Conservation (phyloP, 2,113 vertebrate genomes). For the Anas platyrhynchos region DNA sequence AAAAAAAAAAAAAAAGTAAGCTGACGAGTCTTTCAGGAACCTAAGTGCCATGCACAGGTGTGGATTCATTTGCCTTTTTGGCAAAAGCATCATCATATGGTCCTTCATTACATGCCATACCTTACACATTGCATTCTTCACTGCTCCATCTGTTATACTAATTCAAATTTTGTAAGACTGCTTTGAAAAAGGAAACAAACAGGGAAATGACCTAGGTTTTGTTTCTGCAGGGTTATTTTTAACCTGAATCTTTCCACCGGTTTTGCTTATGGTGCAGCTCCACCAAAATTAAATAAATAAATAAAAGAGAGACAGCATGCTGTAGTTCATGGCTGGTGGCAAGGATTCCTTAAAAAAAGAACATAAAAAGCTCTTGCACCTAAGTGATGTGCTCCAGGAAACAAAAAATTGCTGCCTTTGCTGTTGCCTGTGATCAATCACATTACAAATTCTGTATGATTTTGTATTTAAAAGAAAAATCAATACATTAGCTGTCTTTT, state of each 20-base stretch:
- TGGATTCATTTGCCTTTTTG: neutral
- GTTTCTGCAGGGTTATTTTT: neutral
- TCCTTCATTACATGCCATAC: neutral
- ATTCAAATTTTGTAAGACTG: neutral
- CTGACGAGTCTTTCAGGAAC: neutral
- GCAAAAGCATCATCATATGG: rapidly evolving
- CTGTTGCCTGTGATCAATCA: neutral
- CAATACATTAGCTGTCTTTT: neutral
- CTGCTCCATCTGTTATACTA: neutral
- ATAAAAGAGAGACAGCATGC: rapidly evolving
- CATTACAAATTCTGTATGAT: neutral
- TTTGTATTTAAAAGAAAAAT: neutral
- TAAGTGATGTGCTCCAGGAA: neutral
- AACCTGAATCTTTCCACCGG: neutral
- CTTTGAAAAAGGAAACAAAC: neutral
- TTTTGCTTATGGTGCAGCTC: neutral
- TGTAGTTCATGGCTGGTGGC: rapidly evolving
- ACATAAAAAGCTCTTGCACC: neutral
- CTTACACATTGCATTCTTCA: neutral
- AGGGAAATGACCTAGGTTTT: neutral
- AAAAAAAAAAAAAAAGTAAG: neutral
- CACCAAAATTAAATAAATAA: neutral
- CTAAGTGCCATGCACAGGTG: rapidly evolving
- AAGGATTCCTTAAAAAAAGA: neutral
- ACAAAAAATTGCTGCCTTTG: neutral